Evolutionary conservation across 2,797 vertebrate genomes (phyloP).

Genomic region (Oreochromis mossambicus): DNA sequence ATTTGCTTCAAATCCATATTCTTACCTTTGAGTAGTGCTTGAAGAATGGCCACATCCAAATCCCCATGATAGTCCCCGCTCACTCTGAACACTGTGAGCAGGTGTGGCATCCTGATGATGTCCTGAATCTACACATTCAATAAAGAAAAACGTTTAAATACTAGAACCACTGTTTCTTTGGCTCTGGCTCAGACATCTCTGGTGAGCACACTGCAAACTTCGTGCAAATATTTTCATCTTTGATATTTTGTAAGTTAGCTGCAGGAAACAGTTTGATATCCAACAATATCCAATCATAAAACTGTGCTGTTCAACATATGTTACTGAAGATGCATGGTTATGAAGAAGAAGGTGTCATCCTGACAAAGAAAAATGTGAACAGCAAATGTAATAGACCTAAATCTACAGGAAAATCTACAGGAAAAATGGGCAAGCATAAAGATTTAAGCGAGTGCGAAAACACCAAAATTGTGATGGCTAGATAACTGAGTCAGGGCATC

Average conservation of each 20-base stretch:
- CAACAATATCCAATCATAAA: not conserved
- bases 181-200: not conserved
- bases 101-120: slow-evolving; percentile 82
- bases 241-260: not conserved
- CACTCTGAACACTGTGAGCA: slow-evolving; percentile 89
- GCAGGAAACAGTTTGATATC: not conserved
- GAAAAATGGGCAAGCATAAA: not conserved
- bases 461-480: not conserved
- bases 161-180: not conserved
- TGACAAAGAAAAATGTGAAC: not conserved
- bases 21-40: slow-evolving; percentile 91
- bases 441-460: not conserved
- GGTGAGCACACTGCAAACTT: not conserved
- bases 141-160: not conserved
- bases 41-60: slow-evolving; percentile 92
- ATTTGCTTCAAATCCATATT: not conserved
- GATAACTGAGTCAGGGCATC: not conserved
- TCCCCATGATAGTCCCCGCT: slow-evolving; percentile 84
- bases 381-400: not conserved
- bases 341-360: not conserved
- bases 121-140: slow-evolving; percentile 86
- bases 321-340: not conserved
- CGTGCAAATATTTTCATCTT: not conserved
- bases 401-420: too few species aligned
- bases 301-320: not conserved